Evolutionary conservation across 53 echinoderm and acorn worm genomes (phyloP), one percentile per base, ranked within the genome.

Genomic region (Hippasteria phrygiana): DNA sequence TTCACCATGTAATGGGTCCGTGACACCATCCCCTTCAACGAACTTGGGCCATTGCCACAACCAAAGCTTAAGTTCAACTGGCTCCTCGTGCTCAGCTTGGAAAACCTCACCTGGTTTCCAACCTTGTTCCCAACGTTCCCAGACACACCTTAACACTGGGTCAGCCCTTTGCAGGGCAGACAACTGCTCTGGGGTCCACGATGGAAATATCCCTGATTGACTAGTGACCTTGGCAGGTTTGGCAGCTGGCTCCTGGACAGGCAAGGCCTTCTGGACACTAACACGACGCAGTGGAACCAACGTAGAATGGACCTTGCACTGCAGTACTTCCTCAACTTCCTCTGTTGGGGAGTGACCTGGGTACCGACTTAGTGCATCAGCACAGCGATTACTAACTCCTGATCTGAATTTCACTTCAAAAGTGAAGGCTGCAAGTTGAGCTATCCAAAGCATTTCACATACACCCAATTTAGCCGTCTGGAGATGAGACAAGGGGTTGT

Each of bases 391-490:
- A 26, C 59, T 80, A 4, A 16, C 36, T 17, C 78, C 78, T 39
- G 75, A 47, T 6, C 47, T 38, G 28, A 45, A 75, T 17, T 83
- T 59, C 6, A 83, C 33, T 33, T 64, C 65, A 18, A 83, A 66
- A 18, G 65, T 66, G 32, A 83, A 83, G 11, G 45, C 46, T 5
- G 83, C n/a, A 37, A 83, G 43, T 18, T 64, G 66, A 1, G 83
- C 62, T 5, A 41, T 42, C 64, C 83, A 83, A 1, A 66, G 18
- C 4, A 43, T 2, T 43, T 83, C 83, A 62, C 43, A 43, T 3
- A 45, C 83, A 37, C 83, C 64, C 32, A 80, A 22, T 17, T 80
- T 80, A 31, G 80, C 80, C 2, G 80, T 80, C 62, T 62, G 34
- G 1, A 80, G 2, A 38, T 80, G 63, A 14, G 78, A 50, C 4